Percentiles rank a stretch among this genome's conserved stretches.
Conservation (phyloP, 2,888 invertebrate genomes). For the Gonocerus acuteangulatus region DNA sequence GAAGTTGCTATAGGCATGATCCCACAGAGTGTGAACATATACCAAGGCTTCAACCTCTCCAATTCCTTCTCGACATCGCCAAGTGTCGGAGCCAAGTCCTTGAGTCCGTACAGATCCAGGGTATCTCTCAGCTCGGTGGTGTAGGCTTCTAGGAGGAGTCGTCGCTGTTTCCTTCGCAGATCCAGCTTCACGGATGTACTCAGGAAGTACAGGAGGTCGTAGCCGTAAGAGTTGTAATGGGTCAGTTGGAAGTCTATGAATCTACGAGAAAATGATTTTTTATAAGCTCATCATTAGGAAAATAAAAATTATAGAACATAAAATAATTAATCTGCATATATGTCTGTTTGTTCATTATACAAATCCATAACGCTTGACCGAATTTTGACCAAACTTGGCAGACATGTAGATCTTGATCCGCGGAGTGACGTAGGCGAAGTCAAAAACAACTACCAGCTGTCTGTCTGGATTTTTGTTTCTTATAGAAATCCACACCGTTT, state of each 20-base stretch:
- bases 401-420: too few relatives aligned
- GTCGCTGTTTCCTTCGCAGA: neutral
- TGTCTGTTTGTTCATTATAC: too few relatives aligned
- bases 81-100: neutral
- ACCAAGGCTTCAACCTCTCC: neutral
- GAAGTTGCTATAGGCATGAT: neutral
- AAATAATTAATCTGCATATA: too few relatives aligned
- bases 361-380: too few relatives aligned
- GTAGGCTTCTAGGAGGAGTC: neutral
- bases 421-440: too few relatives aligned
- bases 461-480: too few relatives aligned
- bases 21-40: neutral
- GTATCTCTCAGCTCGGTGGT: neutral
- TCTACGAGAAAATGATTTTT: neutral
- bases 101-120: neutral
- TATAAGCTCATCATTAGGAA: too few relatives aligned
- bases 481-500: too few relatives aligned
- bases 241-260: constrained; percentile 3
- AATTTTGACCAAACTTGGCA: too few relatives aligned
- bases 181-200: neutral
- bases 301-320: too few relatives aligned
- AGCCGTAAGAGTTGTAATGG: constrained; percentile 7
- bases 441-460: too few relatives aligned
- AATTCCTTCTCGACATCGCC: neutral
- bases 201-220: constrained; percentile 6